Conservation (phyloP, 1,140 invertebrate genomes). For the Drosophila grimshawi region DNA sequence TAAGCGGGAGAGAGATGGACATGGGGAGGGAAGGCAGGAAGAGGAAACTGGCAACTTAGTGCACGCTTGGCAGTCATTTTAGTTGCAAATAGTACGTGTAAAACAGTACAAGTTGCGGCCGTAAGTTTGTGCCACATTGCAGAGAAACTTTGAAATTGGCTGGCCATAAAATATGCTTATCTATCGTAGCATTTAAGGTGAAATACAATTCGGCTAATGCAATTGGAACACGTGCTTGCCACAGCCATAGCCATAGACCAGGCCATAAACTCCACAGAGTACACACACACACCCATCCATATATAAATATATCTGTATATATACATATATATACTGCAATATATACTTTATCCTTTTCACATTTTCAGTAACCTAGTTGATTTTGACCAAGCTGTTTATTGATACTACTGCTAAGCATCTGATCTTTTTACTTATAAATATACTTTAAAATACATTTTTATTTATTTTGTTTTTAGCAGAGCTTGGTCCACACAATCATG, state of each 20-base stretch:
- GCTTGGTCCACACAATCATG: conserved; percentile 42
- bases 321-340: neutral
- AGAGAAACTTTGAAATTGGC: conserved; percentile 29
- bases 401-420: neutral
- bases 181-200: conserved; percentile 69
- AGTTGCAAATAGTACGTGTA: conserved; percentile 52
- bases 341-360: neutral
- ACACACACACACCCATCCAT: neutral
- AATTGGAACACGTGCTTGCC: conserved; percentile 63
- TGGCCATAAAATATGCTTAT: conserved; percentile 69
- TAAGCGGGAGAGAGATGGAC: neutral
- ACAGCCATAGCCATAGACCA: neutral
- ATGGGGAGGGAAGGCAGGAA: neutral
- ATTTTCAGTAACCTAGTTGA: conserved; percentile 19
- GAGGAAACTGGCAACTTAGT: conserved; percentile 38
- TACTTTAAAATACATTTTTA: neutral
- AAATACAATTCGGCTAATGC: conserved; percentile 80
- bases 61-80: conserved; percentile 58
- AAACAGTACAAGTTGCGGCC: conserved; percentile 47
- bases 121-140: conserved; percentile 31
- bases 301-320: neutral
- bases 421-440: neutral
- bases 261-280: conserved; percentile 15
- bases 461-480: conserved; percentile 12
- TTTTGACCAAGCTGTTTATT: conserved; percentile 34